These are phyloP conservation scores for Panorpa germanica DNA, from an alignment of 2,888 invertebrate genomes.

Conservation along the genomic window DNA sequence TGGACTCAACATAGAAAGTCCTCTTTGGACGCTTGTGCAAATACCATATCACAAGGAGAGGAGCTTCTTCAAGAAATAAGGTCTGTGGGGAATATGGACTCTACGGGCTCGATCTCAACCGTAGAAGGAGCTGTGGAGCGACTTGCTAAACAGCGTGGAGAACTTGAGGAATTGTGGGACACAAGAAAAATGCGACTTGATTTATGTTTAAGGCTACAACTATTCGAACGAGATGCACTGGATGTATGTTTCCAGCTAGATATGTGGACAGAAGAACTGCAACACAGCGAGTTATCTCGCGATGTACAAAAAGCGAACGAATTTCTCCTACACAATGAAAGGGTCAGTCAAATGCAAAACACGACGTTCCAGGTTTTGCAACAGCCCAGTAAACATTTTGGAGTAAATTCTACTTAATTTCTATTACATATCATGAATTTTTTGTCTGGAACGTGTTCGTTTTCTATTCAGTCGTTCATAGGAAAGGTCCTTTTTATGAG, in stretches of 20 bases:
- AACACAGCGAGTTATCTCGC: slow-evolving; percentile 62
- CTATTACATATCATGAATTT: no score
- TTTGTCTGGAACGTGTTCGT: no score
- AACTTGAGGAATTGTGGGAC: slow-evolving; percentile 76
- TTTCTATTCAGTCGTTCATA: no score
- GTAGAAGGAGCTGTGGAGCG: slow-evolving; percentile 81
- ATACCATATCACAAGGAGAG: slow-evolving; percentile 81
- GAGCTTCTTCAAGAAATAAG: slow-evolving; percentile 68
- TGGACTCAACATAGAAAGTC: slow-evolving; percentile 81
- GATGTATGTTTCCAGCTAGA: slow-evolving; percentile 74
- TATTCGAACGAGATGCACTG: slow-evolving; percentile 80
- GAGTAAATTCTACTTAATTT: no score
- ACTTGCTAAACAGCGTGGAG: slow-evolving; percentile 70
- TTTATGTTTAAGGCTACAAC: slow-evolving; percentile 63
- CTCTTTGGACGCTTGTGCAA: slow-evolving; percentile 76
- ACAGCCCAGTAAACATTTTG: no score
- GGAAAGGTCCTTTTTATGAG: no score
- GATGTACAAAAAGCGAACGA: slow-evolving; percentile 78
- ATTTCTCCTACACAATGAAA: slow-evolving; percentile 79
- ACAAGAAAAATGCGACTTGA: slow-evolving; percentile 75
- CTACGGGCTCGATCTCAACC: slow-evolving; percentile 58
- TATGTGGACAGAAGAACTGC: slow-evolving; percentile 88
- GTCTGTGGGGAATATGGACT: slow-evolving; percentile 50
- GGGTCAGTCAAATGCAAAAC: slow-evolving; percentile 85
- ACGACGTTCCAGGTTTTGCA: slow-evolving; percentile 81